Conservation (phyloP, 2,888 invertebrate genomes). For the Agelastica alni region DNA sequence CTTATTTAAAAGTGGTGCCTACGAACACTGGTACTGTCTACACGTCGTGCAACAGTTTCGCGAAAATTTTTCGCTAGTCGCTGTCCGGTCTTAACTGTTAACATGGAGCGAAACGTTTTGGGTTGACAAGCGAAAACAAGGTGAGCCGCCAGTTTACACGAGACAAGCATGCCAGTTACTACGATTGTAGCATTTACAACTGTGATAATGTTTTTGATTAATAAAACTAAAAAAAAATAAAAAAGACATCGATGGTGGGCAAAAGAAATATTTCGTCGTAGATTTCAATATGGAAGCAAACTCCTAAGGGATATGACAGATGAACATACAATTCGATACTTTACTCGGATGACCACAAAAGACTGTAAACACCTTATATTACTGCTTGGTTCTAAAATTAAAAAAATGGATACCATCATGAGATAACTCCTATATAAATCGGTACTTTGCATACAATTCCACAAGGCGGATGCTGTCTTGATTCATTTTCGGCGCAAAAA, state of each 20-base stretch:
- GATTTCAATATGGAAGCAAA: constrained; percentile 14
- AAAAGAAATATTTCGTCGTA: constrained; percentile 14
- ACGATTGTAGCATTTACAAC: constrained; percentile 12
- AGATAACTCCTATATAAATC: not conserved
- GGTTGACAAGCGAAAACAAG: constrained; percentile 13
- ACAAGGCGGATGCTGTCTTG: not conserved
- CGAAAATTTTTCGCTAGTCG: constrained; percentile 8
- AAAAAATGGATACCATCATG: not conserved
- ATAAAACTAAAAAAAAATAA: constrained; percentile 11
- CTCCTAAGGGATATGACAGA: constrained; percentile 10
- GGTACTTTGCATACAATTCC: not conserved
- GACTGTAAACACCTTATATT: too few relatives aligned
- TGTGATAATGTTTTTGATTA: constrained; percentile 12
- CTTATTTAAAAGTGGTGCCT: too few relatives aligned
- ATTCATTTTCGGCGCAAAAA: not conserved
- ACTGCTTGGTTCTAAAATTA: constrained; percentile 8
- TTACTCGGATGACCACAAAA: too few relatives aligned
- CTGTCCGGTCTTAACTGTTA: constrained; percentile 8
- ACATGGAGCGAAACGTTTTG: constrained; percentile 9
- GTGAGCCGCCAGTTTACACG: constrained; percentile 16
- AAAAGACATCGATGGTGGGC: constrained; percentile 13
- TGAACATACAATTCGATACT: too few relatives aligned
- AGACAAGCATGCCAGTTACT: constrained; percentile 14
- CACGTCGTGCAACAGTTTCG: too few relatives aligned
- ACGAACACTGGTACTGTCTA: too few relatives aligned